phyloP scores from a whole-genome alignment of 2,797 vertebrate species.

The Gambelia wislizenii region DNA sequence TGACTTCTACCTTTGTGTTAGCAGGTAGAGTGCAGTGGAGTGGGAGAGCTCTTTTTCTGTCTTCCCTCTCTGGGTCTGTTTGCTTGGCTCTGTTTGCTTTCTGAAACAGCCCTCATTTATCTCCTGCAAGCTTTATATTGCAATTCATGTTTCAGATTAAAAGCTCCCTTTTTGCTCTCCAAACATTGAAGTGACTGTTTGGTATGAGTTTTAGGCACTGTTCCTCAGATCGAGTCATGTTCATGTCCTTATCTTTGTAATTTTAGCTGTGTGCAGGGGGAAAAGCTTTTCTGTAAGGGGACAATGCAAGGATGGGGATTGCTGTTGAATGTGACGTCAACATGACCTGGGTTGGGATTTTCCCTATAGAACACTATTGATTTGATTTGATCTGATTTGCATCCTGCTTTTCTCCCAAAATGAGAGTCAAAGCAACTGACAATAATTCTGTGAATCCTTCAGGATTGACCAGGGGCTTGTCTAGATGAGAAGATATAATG shows the following conservation, averaged over 20 bases:
- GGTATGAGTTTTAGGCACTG: background rate
- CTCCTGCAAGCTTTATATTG: conserved; percentile 31
- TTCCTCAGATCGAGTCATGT: background rate
- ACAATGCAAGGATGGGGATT: background rate
- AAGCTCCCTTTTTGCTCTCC: background rate
- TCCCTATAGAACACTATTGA: background rate
- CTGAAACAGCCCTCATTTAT: background rate
- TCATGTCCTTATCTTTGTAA: background rate
- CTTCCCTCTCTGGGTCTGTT: background rate
- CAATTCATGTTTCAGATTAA: background rate
- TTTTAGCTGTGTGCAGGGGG: no score
- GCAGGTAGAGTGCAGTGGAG: background rate
- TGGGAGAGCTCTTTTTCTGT: background rate
- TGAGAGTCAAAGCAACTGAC: no score
- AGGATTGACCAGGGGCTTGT: no score
- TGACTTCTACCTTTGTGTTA: conserved; percentile 25
- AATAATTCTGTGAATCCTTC: no score
- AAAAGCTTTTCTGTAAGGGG: background rate
- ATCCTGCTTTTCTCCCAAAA: no score
- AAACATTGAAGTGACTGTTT: background rate
- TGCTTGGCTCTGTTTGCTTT: conserved; percentile 11
- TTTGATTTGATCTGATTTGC: no score
- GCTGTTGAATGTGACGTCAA: background rate
- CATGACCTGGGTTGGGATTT: background rate
- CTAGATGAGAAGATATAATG: no score